phyloP scores from a whole-genome alignment of 2,113 vertebrate species.

The Murina feae region DNA sequence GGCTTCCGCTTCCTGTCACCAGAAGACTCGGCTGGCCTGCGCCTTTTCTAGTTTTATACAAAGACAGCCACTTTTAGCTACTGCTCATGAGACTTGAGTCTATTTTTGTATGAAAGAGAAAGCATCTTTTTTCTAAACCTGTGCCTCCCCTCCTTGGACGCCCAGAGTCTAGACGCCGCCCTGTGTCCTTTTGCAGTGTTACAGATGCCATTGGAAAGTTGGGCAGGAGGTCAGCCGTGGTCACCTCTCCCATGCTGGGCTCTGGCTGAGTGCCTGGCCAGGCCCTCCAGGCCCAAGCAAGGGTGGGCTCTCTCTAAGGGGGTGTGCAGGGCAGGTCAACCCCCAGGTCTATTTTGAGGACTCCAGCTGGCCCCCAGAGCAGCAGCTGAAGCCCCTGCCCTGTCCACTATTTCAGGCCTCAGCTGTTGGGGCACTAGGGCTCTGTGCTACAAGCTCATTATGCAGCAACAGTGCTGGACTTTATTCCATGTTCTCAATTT shows the following conservation, averaged over 20 bases:
- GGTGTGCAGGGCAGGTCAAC: not conserved
- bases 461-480: not conserved
- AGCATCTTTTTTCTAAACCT: slow-evolving; percentile 72
- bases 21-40: slow-evolving; percentile 32
- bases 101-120: slow-evolving; percentile 79
- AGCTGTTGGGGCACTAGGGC: not conserved
- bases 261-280: slow-evolving; percentile 2
- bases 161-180: slow-evolving; percentile 51
- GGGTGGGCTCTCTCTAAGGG: not conserved
- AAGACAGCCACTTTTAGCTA: slow-evolving; percentile 72
- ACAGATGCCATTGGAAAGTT: not conserved
- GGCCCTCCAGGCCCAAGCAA: slow-evolving; percentile 11
- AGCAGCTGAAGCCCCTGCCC: not conserved
- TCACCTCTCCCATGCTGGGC: slow-evolving; percentile 48
- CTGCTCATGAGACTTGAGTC: slow-evolving; percentile 71
- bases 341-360: not conserved
- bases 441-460: not conserved
- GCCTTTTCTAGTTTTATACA: slow-evolving; percentile 79
- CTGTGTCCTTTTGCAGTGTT: slow-evolving; percentile 63
- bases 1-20: not conserved
- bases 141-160: slow-evolving; percentile 71
- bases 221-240: not conserved
- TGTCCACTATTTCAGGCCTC: not conserved
- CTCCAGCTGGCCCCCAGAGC: slow-evolving; percentile 13
- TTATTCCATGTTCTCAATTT: not conserved